These are phyloP conservation scores for Melanchra persicariae DNA, from an alignment of 2,888 invertebrate species.

Conservation along the genomic window DNA sequence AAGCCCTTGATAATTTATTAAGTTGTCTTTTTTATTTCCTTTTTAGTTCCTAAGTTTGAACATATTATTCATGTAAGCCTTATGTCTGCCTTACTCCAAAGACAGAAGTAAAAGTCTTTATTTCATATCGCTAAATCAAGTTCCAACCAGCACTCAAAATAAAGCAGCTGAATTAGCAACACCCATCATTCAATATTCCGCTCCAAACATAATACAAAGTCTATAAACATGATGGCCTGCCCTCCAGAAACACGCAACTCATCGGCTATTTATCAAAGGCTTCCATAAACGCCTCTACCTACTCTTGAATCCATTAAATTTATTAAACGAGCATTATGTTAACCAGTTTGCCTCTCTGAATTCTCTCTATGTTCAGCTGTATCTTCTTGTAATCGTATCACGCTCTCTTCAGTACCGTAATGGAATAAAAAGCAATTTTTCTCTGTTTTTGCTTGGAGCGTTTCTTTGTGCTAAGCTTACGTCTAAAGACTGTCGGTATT, in stretches of 20 bases:
- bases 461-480: constrained; percentile 51
- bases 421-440: constrained; percentile 58
- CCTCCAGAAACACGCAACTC: constrained; percentile 75
- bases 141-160: constrained; percentile 12
- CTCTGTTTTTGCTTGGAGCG: constrained; percentile 32
- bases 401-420: constrained; percentile 40
- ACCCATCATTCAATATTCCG: constrained; percentile 49
- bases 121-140: not conserved
- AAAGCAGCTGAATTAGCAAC: constrained; percentile 31
- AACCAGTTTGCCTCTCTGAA: constrained; percentile 66
- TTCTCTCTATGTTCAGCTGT: constrained; percentile 67
- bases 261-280: constrained; percentile 79
- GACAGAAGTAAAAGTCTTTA: too few relatives aligned
- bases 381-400: constrained; percentile 59
- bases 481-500: constrained; percentile 33
- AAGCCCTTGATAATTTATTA: too few relatives aligned
- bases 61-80: not conserved
- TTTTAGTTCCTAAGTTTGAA: not conserved
- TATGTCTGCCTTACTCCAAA: not conserved
- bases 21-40: not conserved
- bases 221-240: constrained; percentile 60
- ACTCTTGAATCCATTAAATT: constrained; percentile 78
- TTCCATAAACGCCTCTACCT: constrained; percentile 60
- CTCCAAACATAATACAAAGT: constrained; percentile 36
- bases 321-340: constrained; percentile 80